Evolutionary conservation across 1,140 invertebrate species (phyloP).

Genomic region (Armadillidium nasatum): DNA sequence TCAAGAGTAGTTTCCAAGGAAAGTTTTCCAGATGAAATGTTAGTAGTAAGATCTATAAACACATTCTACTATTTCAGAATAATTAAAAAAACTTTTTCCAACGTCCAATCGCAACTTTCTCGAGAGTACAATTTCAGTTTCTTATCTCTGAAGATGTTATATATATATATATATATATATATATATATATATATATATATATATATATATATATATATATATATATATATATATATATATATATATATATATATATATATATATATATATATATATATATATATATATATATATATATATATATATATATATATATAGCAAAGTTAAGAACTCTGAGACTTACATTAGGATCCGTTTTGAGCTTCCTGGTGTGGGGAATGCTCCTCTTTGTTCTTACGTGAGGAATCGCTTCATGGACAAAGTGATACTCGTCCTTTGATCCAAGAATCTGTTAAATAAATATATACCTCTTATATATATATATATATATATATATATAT

Average conservation of each 20-base stretch:
- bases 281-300: background rate
- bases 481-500: too few species aligned
- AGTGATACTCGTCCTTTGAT: constrained; percentile 83
- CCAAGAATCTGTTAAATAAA: constrained; percentile 64
- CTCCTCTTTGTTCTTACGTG: constrained; percentile 76
- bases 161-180: too few species aligned
- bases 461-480: too few species aligned
- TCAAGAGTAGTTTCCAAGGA: too few species aligned
- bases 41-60: too few species aligned
- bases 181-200: background rate
- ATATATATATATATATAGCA: too few species aligned
- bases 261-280: background rate
- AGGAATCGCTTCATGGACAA: constrained; percentile 80
- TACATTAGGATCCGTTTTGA: constrained; percentile 87
- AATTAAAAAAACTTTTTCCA: too few species aligned
- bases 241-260: constrained; percentile 9
- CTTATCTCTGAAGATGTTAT: too few species aligned
- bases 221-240: background rate
- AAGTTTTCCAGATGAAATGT: too few species aligned
- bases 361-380: constrained; percentile 71
- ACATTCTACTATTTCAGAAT: too few species aligned
- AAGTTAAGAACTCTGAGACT: constrained; percentile 46
- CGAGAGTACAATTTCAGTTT: too few species aligned
- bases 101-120: too few species aligned
- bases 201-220: constrained; percentile 1